Evolutionary conservation across 2,888 invertebrate genomes (phyloP).

Genomic region (Thumatha senex): DNA sequence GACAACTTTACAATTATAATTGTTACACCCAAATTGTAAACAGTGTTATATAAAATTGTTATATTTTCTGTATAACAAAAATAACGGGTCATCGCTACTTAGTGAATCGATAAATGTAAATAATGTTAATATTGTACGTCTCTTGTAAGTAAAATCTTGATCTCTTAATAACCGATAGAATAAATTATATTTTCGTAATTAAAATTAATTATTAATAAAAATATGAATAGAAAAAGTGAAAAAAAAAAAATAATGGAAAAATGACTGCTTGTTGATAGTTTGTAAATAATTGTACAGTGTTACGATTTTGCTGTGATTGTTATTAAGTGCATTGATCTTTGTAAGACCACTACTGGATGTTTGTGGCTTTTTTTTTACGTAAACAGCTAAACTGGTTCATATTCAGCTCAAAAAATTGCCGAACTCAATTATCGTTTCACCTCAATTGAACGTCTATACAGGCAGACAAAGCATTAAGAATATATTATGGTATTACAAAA

Average conservation of each 20-base stretch:
- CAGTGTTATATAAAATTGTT: conserved; percentile 35
- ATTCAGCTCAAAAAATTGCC: too few species aligned
- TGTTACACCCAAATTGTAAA: conserved; percentile 36
- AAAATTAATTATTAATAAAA: conserved; percentile 38
- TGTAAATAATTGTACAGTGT: conserved; percentile 76
- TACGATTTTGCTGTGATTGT: conserved; percentile 62
- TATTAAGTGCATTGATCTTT: conserved; percentile 41
- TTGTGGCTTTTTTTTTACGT: not conserved
- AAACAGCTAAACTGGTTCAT: too few species aligned
- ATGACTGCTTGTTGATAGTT: conserved; percentile 60
- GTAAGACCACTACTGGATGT: conserved; percentile 2
- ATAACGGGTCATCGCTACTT: conserved; percentile 61
- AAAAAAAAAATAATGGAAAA: conserved; percentile 39
- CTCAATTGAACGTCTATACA: too few species aligned
- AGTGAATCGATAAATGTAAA: conserved; percentile 45
- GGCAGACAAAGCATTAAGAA: too few species aligned
- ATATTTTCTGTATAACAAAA: conserved; percentile 41
- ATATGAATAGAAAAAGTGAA: conserved; percentile 37
- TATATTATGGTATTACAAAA: too few species aligned
- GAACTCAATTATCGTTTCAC: too few species aligned
- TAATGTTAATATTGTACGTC: conserved; percentile 42
- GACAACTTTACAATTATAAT: conserved; percentile 13
- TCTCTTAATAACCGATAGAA: conserved; percentile 69
- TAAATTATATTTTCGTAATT: conserved; percentile 79
- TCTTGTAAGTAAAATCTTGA: conserved; percentile 65